These are phyloP conservation scores for Kradibia gibbosae DNA, from an alignment of 1,140 invertebrate genomes.

Conservation along the genomic window DNA sequence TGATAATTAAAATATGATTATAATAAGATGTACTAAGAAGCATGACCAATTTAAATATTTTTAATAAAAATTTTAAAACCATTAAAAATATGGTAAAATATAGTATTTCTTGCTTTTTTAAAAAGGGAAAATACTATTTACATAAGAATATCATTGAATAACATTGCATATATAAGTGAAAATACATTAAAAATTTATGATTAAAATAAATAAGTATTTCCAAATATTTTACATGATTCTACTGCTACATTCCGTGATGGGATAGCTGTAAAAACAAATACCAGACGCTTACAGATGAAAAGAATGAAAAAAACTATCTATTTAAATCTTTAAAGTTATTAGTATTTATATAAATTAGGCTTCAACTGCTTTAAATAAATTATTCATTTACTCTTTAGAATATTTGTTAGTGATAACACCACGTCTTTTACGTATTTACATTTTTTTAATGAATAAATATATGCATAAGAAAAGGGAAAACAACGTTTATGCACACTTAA, in stretches of 20 bases:
- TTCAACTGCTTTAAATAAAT: neutral
- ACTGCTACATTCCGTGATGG: no score
- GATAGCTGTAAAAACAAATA: no score
- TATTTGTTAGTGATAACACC: neutral
- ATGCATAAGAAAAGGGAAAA: neutral
- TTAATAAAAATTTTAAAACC: no score
- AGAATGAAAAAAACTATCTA: constrained; percentile 14
- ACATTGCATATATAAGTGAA: neutral
- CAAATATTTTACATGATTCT: no score
- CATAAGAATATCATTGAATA: neutral
- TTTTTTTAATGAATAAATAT: neutral
- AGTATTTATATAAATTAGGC: neutral
- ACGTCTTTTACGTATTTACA: neutral
- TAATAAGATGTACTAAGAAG: no score
- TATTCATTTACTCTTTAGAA: constrained; percentile 14
- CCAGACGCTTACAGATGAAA: neutral
- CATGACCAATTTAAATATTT: no score
- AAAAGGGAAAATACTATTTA: no score
- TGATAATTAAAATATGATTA: no score
- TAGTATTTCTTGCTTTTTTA: no score
- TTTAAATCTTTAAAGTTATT: neutral
- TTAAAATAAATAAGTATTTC: no score
- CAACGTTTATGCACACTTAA: neutral
- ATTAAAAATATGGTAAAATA: no score
- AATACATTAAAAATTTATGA: no score